A percentile compares a stretch with the other conserved stretches of the same genome.
Evolutionary conservation across 2,113 vertebrate genomes (phyloP).

Genomic region (Pithys albifrons): DNA sequence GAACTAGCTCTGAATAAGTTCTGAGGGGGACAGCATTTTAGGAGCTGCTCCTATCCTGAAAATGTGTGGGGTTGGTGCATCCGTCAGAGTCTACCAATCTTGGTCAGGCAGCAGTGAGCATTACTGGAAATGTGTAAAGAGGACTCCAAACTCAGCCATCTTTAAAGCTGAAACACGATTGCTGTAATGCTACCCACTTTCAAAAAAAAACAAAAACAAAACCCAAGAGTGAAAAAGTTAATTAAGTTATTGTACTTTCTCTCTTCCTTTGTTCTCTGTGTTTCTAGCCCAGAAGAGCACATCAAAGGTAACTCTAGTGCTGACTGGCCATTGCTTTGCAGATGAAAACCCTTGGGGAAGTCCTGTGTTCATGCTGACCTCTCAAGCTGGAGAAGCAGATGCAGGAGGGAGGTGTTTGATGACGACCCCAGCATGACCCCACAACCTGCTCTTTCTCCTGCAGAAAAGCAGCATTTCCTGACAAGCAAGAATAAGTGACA

Average conservation of each 20-base stretch:
- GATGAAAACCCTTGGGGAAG: neutral
- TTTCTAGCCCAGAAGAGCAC: neutral
- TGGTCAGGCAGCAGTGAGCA: fast-evolving
- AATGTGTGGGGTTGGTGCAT: neutral
- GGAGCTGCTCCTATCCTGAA: neutral
- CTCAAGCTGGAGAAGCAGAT: neutral
- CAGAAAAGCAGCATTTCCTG: neutral
- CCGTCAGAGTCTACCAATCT: neutral
- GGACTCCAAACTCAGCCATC: neutral
- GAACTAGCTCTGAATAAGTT: neutral
- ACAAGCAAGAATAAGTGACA: neutral
- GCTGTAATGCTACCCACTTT: neutral
- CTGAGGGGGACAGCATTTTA: neutral
- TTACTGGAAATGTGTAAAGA: fast-evolving
- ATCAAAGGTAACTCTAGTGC: neutral
- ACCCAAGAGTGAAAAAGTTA: neutral
- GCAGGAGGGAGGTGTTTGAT: neutral
- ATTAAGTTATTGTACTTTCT: neutral
- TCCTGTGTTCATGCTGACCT: neutral
- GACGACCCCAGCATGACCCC: neutral
- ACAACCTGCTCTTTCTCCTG: neutral
- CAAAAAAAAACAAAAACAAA: neutral
- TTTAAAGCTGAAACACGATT: neutral
- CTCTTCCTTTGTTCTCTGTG: neutral
- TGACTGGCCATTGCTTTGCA: neutral